A percentile compares a stretch with the other conserved stretches of the same genome.
These are phyloP conservation scores for Microtus pennsylvanicus DNA, from an alignment of 2,113 vertebrate species.

Conservation along the genomic window DNA sequence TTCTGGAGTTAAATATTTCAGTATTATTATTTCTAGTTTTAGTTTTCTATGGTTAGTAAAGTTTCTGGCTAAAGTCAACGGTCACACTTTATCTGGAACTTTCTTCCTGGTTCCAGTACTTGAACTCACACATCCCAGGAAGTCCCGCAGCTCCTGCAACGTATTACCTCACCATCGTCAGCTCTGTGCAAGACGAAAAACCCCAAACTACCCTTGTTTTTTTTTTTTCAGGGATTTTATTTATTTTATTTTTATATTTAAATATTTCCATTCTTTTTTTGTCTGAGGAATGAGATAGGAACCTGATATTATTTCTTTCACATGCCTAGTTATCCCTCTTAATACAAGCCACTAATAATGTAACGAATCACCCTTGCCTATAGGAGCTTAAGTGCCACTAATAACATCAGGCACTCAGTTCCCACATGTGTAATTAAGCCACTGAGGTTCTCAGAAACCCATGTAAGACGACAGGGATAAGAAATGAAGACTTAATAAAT, in stretches of 20 bases:
- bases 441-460: neutral
- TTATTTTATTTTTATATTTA: neutral
- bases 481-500: neutral
- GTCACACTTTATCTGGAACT: neutral
- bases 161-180: neutral
- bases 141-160: neutral
- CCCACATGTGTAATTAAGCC: slow-evolving; percentile 1
- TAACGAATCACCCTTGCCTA: neutral
- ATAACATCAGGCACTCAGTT: neutral
- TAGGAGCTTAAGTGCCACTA: neutral
- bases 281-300: neutral
- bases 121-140: neutral
- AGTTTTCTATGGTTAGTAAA: neutral
- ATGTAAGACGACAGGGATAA: neutral
- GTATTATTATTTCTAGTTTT: neutral
- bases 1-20: neutral
- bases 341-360: neutral
- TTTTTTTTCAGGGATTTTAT: neutral
- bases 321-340: neutral
- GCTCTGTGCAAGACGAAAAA: neutral
- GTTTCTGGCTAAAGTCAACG: neutral
- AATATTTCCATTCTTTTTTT: slow-evolving; percentile 15
- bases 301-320: neutral
- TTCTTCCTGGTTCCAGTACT: neutral
- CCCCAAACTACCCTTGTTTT: neutral